These are phyloP conservation scores for Eustalomyia histrio DNA, from an alignment of 2,888 invertebrate genomes.

Conservation along the genomic window DNA sequence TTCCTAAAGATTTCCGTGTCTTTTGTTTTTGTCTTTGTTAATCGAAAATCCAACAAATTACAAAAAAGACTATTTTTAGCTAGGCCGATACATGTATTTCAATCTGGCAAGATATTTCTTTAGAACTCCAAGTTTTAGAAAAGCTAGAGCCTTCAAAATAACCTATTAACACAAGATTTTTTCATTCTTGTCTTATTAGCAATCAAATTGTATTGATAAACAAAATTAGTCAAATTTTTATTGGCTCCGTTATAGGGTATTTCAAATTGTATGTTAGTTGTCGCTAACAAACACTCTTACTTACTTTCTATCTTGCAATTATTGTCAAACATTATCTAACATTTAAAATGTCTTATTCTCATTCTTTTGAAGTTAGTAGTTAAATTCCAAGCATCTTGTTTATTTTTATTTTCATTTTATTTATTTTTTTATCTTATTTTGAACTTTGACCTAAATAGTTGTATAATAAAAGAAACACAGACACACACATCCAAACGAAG, in stretches of 20 bases:
- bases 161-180: no score
- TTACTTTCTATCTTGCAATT: slow-evolving; percentile 29
- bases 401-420: neutral
- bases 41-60: no score
- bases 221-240: neutral
- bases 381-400: slow-evolving; percentile 10
- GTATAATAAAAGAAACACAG: slow-evolving; percentile 23
- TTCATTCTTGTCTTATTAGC: no score
- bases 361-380: slow-evolving; percentile 11
- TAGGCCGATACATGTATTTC: no score
- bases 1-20: no score
- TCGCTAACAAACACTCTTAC: slow-evolving; percentile 9
- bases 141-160: no score
- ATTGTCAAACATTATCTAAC: slow-evolving; percentile 18
- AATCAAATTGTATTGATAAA: no score
- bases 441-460: slow-evolving; percentile 63
- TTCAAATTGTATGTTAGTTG: neutral
- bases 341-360: slow-evolving; percentile 35
- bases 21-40: no score
- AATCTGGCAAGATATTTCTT: no score
- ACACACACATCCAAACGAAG: slow-evolving; percentile 27
- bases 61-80: no score
- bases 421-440: slow-evolving; percentile 42
- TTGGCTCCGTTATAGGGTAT: neutral
- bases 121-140: no score